Evolutionary conservation across 2,113 vertebrate genomes (phyloP), one percentile per base, ranked within the genome.

Genomic region (Plotosus lineatus): DNA sequence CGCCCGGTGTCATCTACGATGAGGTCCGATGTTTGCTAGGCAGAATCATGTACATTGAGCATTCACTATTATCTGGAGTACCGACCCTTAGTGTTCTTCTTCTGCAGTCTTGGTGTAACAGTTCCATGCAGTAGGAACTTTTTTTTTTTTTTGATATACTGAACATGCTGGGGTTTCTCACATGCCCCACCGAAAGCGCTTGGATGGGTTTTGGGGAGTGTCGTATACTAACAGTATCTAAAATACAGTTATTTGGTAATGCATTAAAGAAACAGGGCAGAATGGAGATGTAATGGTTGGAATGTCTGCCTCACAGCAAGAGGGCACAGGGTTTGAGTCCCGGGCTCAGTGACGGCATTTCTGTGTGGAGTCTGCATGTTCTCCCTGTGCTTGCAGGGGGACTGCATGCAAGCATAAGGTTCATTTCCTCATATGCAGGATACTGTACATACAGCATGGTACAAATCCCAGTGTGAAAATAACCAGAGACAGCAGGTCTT

Each of bases 401-500:
- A n/a, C n/a, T n/a, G n/a, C n/a, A n/a, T n/a, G n/a, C n/a, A n/a
- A n/a, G n/a, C n/a, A n/a, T n/a, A n/a, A n/a, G n/a, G n/a, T n/a
- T n/a, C n/a, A n/a, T n/a, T n/a, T n/a, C n/a, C n/a, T n/a, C n/a
- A 33, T 73, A 36, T 73, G 46, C 69, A 51, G 51, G 46, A 46
- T 9, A 6, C 46, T 21, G 28, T 51, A 51, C 28, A 23, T 17
- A 69, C 55, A 55, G 53, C 79, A 65, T 74, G 66, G 17, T 61
- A 40, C 51, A 78, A 55, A 63, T 63, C 82, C 77, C 75, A 68
- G 28, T 55, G 44, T 38, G 48, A 61, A 56, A 56, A 65, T 14
- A 8, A 65, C 15, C 17, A 65, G 8, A 79, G 44, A 36, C 68
- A 75, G 36, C 60, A 33, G 56, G 78, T 50, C 55, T 58, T 72